Evolutionary conservation across 2,797 vertebrate genomes (phyloP), one percentile per base, ranked within the genome.

Genomic region (Monodelphis domestica): DNA sequence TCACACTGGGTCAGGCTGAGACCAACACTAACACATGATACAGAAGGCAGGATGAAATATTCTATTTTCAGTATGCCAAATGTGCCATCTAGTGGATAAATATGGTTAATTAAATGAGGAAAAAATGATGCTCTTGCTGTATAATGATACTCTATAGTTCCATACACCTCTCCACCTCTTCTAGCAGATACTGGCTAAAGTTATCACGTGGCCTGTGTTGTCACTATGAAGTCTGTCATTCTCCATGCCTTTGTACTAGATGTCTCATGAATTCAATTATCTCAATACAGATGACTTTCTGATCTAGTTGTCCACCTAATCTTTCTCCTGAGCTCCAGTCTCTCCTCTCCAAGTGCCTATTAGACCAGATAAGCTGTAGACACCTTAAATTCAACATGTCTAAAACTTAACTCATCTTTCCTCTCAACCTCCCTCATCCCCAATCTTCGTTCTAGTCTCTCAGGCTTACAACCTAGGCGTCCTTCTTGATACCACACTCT

Each of bases 41-140:
- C 70, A 84, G 70, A 50, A 84, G 89, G 92, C 63, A 10, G 53
- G 84, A 10, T 2, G 2, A 92, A 87, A 14, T 53, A 5, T n/a
- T 50, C 24, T 55, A 54, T 24, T 12, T 12, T 93, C 94, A 90
- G 51, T 57, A 14, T 90, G 93, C 0, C 52, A 12, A 91, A 93
- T 30, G 28, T 94, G 97, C 98, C 98, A 97, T 93, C 98, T 98
- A 95, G 95, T 98, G 98, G 95, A 89, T 9, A 9, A 29, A 0
- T 2, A 28, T 9, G 9, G 52, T 12, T 53, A 89, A 45, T 56
- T 54, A 88, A 89, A 90, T 56, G 53, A 94, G 84, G 88, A 78
- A 56, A 87, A 90, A 91, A 88, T 1, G 53, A 33, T 53, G 12
- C 87, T 93, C 70, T 70, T n/a, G 15, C 26, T 33, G 53, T 88